A percentile compares a stretch with the other conserved stretches of the same genome.
Evolutionary conservation across 1,140 invertebrate genomes (phyloP).

Genomic region (Drosophila guanche): DNA sequence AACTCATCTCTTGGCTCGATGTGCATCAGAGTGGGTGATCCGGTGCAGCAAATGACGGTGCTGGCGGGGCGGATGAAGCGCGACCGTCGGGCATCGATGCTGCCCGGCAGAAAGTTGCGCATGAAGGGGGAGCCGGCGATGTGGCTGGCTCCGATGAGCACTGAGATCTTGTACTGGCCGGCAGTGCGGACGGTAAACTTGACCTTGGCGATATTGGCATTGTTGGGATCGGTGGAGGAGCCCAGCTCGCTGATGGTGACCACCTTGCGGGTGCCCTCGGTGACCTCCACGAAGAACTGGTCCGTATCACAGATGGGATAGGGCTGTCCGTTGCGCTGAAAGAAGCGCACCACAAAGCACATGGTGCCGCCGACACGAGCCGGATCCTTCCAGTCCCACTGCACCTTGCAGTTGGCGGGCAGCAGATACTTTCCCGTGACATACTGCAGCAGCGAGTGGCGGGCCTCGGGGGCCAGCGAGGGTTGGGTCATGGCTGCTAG

Average conservation of each 20-base stretch:
- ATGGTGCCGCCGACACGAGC: conserved; percentile 94
- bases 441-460: conserved; percentile 94
- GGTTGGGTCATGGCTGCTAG: conserved; percentile 94
- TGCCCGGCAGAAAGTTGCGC: conserved; percentile 87
- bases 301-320: conserved; percentile 96
- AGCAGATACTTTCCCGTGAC: conserved; percentile 95
- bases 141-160: conserved; percentile 88
- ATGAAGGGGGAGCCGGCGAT: conserved; percentile 87
- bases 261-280: conserved; percentile 92
- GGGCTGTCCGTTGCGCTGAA: conserved; percentile 94
- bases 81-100: conserved; percentile 92
- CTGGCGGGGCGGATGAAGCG: conserved; percentile 93
- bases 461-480: conserved; percentile 92
- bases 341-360: conserved; percentile 95
- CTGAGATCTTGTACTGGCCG: conserved; percentile 93
- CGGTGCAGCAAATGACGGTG: conserved; percentile 92
- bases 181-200: conserved; percentile 96
- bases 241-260: conserved; percentile 93
- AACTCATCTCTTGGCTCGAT: conserved; percentile 95
- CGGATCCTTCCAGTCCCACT: conserved; percentile 93
- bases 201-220: conserved; percentile 92
- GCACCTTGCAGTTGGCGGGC: conserved; percentile 91
- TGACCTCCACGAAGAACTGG: conserved; percentile 93
- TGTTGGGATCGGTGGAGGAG: conserved; percentile 91
- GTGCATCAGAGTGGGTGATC: conserved; percentile 90